These are phyloP conservation scores for Xestia ashworthii DNA, from an alignment of 2,888 invertebrate genomes.

Conservation along the genomic window DNA sequence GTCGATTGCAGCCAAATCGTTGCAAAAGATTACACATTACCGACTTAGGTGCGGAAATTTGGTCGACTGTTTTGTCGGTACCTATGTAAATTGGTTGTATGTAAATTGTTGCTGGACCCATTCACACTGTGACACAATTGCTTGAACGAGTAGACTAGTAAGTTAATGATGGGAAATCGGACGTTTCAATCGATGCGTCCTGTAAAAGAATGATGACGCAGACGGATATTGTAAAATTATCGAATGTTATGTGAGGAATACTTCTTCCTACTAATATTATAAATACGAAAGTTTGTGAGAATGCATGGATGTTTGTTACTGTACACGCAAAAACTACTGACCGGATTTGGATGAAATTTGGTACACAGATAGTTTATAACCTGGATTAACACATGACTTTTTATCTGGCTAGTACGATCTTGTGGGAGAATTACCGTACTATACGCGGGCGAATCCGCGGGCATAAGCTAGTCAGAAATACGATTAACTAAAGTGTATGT, in stretches of 20 bases:
- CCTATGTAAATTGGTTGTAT: slow-evolving; percentile 30
- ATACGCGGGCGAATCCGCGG: no score
- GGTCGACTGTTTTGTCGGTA: slow-evolving; percentile 14
- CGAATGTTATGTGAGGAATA: no score
- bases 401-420: no score
- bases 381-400: no score
- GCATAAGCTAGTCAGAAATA: neutral
- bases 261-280: neutral
- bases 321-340: no score
- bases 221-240: no score
- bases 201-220: neutral
- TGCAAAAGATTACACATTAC: slow-evolving; percentile 30
- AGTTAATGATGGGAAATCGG: neutral
- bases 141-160: neutral
- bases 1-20: slow-evolving; percentile 9
- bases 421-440: no score
- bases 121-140: neutral
- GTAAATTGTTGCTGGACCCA: neutral
- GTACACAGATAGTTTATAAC: no score
- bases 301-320: no score
- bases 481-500: neutral
- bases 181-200: neutral
- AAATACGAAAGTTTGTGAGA: no score
- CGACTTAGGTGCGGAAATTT: slow-evolving; percentile 7
- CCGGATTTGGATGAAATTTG: no score